phyloP scores from a whole-genome alignment of 2,797 vertebrate species.

The Calcarius lapponicus region DNA sequence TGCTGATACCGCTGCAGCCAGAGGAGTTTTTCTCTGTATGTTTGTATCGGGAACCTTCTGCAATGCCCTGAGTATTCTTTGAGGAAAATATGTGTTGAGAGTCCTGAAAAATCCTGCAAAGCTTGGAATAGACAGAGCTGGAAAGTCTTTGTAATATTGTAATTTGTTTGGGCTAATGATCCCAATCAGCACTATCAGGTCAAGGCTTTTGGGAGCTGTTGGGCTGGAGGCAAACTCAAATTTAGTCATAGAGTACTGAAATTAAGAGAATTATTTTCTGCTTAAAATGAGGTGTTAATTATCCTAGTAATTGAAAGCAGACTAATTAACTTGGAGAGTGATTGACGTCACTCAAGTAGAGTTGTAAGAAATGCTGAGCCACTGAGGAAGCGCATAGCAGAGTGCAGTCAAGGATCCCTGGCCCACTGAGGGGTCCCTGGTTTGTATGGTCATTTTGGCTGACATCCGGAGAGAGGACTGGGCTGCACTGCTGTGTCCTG shows the following conservation, averaged over 20 bases:
- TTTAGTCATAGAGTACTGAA: not conserved
- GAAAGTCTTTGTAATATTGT: not conserved
- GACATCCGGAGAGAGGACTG: no score
- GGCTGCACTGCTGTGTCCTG: not conserved
- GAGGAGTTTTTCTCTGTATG: not conserved
- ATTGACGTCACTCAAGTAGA: not conserved
- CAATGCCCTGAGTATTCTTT: not conserved
- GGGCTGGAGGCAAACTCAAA: not conserved
- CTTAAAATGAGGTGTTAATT: conserved; percentile 18
- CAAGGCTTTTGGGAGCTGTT: not conserved
- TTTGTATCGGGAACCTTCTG: not conserved
- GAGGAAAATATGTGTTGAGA: not conserved
- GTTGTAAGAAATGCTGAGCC: not conserved
- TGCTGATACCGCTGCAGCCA: not conserved
- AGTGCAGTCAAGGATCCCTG: not conserved
- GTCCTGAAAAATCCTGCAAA: not conserved
- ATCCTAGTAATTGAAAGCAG: not conserved
- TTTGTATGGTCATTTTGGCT: no score
- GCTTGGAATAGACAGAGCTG: not conserved
- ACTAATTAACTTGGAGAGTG: not conserved
- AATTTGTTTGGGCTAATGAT: not conserved
- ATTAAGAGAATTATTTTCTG: not conserved
- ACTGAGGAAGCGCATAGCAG: fast-evolving
- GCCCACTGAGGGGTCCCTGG: fast-evolving
- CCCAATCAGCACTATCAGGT: not conserved